Conservation (phyloP, 2,797 vertebrate genomes). For the Siniperca undulata region DNA sequence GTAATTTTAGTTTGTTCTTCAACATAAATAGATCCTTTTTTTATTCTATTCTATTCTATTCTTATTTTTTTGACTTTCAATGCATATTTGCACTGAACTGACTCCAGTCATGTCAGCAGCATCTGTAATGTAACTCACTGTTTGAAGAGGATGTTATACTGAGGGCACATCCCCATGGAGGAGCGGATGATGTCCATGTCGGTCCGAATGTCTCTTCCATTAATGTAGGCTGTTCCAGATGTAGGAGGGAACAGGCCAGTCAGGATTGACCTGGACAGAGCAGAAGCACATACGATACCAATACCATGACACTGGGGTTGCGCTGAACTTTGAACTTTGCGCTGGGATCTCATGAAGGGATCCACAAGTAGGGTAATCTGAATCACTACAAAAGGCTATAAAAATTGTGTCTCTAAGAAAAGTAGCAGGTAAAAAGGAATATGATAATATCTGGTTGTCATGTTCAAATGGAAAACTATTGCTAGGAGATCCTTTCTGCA, state of each 20-base stretch:
- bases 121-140: conserved; percentile 85
- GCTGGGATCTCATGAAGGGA: background rate
- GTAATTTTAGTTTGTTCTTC: conserved; percentile 14
- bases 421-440: background rate
- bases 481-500: background rate
- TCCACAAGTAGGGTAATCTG: background rate
- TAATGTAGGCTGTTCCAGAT: conserved; percentile 93
- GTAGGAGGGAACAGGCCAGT: conserved; percentile 94
- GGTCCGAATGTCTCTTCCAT: conserved; percentile 91
- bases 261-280: conserved; percentile 90
- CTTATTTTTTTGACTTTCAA: background rate
- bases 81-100: background rate
- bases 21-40: background rate
- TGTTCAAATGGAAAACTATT: background rate
- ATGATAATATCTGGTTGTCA: background rate
- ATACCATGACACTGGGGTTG: background rate
- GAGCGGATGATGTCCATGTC: conserved; percentile 89
- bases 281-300: conserved; percentile 2
- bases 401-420: background rate
- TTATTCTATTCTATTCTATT: background rate
- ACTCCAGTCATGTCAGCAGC: background rate
- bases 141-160: conserved; percentile 95
- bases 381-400: background rate
- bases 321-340: background rate
- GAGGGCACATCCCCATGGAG: conserved; percentile 95